Percentiles rank a stretch among this genome's conserved stretches.
phyloP scores from a whole-genome alignment of 35 echinoderm and acorn worm genomes.

The Stichopus chloronotus region DNA sequence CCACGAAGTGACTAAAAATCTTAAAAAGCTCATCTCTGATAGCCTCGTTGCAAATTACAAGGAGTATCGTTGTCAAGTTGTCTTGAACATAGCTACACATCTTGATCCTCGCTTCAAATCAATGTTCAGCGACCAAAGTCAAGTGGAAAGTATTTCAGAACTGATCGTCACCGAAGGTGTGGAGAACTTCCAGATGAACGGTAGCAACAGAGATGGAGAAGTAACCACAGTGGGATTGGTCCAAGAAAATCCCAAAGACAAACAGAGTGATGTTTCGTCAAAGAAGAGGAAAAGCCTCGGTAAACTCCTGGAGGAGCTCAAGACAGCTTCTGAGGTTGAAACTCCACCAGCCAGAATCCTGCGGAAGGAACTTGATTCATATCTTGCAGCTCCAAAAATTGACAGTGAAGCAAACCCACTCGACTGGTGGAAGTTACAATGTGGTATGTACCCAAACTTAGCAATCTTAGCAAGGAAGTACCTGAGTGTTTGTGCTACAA shows the following conservation, averaged over 20 bases:
- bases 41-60: neutral
- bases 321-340: conserved; percentile 5
- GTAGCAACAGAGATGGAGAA: neutral
- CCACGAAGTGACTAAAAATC: conserved; percentile 4
- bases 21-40: neutral
- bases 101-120: conserved; percentile 57
- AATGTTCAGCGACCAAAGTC: conserved; percentile 23
- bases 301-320: conserved; percentile 52
- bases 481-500: conserved; percentile 44
- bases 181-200: neutral
- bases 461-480: conserved; percentile 54
- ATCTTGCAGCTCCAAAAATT: conserved; percentile 34
- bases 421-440: conserved; percentile 38
- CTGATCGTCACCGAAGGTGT: conserved; percentile 49
- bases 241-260: neutral
- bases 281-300: conserved; percentile 58
- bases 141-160: conserved; percentile 26
- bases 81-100: conserved; percentile 43
- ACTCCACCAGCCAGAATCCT: conserved; percentile 15
- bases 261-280: neutral
- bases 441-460: conserved; percentile 22
- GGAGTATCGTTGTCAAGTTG: conserved; percentile 29
- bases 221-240: neutral
- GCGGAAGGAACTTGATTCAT: conserved; percentile 38
- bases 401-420: conserved; percentile 49